Evolutionary conservation across 2,113 vertebrate species (phyloP), one percentile per base, ranked within the genome.

Genomic region (Callorhinus ursinus): DNA sequence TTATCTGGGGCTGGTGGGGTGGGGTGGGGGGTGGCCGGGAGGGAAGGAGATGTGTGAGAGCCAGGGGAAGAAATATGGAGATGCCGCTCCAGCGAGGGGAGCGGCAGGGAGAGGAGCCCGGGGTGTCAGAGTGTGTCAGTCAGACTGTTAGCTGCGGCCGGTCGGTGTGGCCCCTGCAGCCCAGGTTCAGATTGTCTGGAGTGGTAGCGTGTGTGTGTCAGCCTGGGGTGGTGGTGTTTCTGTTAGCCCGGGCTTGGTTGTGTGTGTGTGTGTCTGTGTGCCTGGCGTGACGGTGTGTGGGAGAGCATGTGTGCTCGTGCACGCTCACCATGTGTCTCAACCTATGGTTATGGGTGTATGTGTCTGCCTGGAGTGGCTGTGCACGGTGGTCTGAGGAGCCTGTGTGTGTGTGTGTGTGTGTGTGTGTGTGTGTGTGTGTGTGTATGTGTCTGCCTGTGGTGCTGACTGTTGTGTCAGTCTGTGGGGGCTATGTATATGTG

Each of bases 21-120:
- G 33, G 53, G 22, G 57, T n/a, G 39, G 53, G 86, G 31, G 96
- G 81, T 28, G 91, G 79, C 74, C 26, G 0, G 90, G 83, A 98
- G 77, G 83, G 90, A 82, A 97, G 80, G 90, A 97, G 94, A 86
- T 0, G 0, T 19, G 93, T 82, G 55, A 39, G 49, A 72, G 85
- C 33, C 0, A 84, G 96, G 95, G 95, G 95, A 97, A 98, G 98
- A 98, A 97, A 97, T 97, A 96, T 96, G 95, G 97, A 96, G 94
- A 93, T 57, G 86, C 95, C 0, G 76, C 85, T 80, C 83, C 10
- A 26, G 88, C 10, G 7, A 76, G 71, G 61, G 77, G 90, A 82
- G 79, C 16, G 57, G 96, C 89, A 97, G 61, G 82, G 93, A 95
- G 97, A 80, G 84, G 90, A 89, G 93, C 69, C 1, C 59, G 77